Evolutionary conservation across 2,888 invertebrate species (phyloP).

Genomic region (Malthinus flaveolus): DNA sequence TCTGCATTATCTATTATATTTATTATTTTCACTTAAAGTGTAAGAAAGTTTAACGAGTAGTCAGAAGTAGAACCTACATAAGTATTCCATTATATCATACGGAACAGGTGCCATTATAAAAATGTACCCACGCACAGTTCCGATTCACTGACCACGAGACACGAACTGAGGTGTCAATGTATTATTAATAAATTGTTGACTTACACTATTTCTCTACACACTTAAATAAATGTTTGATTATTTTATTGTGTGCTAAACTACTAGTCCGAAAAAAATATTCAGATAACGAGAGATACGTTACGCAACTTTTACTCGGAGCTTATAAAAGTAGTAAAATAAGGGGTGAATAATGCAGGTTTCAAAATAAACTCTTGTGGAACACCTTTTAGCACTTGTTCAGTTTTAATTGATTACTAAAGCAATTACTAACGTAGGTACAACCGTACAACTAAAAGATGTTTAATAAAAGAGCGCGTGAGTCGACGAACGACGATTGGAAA

Average conservation of each 20-base stretch:
- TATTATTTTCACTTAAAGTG: conserved; percentile 51
- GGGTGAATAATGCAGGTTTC: no score
- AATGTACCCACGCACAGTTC: conserved; percentile 51
- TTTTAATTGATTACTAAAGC: not conserved
- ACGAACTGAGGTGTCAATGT: conserved; percentile 40
- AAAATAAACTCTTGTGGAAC: no score
- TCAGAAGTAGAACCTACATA: conserved; percentile 47
- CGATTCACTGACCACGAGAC: conserved; percentile 43
- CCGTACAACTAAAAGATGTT: not conserved
- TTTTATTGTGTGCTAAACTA: conserved; percentile 8
- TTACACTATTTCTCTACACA: conserved; percentile 29
- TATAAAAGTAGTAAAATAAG: no score
- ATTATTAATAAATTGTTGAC: conserved; percentile 40
- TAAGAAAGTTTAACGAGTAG: conserved; percentile 49
- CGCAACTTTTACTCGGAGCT: no score
- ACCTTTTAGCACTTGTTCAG: no score
- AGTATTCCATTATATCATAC: conserved; percentile 53
- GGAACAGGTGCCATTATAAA: conserved; percentile 53
- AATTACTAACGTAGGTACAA: not conserved
- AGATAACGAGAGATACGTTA: no score
- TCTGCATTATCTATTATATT: conserved; percentile 48
- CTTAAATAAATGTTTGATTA: conserved; percentile 15
- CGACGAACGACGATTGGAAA: no score
- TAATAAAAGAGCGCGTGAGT: not conserved
- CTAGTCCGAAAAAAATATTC: no score